Evolutionary conservation across 2,797 vertebrate genomes (phyloP).

Genomic region (Scyliorhinus canicula): DNA sequence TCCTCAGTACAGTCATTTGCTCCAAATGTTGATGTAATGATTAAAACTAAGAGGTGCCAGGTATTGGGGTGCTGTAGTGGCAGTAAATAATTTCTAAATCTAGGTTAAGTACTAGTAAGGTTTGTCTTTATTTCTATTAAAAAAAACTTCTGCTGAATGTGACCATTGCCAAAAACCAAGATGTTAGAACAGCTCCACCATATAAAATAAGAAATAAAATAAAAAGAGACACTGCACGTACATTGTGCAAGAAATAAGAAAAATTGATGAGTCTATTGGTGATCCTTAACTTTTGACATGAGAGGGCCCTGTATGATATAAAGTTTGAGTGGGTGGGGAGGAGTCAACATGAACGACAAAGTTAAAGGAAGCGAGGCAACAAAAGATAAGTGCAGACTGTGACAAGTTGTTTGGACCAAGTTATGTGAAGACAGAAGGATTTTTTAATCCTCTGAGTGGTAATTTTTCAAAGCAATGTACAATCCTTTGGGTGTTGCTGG

Average conservation of each 20-base stretch:
- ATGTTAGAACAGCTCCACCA: not conserved
- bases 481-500: too few species aligned
- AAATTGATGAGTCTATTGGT: not conserved
- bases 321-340: not conserved
- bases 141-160: not conserved
- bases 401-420: not conserved
- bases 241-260: not conserved
- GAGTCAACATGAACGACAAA: not conserved
- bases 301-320: not conserved
- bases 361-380: not conserved
- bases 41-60: not conserved
- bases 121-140: not conserved
- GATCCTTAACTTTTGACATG: not conserved
- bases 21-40: not conserved
- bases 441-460: slow-evolving; percentile 22
- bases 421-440: not conserved
- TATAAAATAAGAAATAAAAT: not conserved
- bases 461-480: slow-evolving; percentile 21
- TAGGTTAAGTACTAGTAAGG: not conserved
- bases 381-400: not conserved
- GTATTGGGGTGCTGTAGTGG: not conserved
- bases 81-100: not conserved
- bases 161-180: not conserved
- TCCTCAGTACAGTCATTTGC: not conserved
- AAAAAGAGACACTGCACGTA: not conserved